phyloP scores from a whole-genome alignment of 2,113 vertebrate species.

The Lycocorax pyrrhopterus region DNA sequence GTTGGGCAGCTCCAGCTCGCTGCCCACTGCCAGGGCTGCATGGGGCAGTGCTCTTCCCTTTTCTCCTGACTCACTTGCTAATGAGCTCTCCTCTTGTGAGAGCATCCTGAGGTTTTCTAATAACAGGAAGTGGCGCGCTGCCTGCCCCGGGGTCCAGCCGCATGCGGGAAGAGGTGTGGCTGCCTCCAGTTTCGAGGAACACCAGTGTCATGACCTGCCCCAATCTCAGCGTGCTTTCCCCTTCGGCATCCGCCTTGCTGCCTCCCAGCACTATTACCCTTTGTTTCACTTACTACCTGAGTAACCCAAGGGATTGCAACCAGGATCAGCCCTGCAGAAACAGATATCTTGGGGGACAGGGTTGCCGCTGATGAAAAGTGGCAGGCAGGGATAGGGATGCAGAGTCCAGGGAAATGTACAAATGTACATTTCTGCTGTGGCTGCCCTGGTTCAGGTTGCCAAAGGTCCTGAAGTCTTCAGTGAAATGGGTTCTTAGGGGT shows the following conservation, averaged over 20 bases:
- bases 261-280: not conserved
- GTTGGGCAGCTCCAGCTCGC: rapidly evolving
- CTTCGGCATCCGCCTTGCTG: rapidly evolving
- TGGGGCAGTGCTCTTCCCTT: not conserved
- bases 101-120: conserved; percentile 34
- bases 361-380: not conserved
- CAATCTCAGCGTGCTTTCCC: rapidly evolving
- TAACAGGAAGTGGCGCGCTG: not conserved
- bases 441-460: not conserved
- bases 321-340: not conserved
- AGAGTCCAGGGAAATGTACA: not conserved
- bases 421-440: not conserved
- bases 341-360: rapidly evolving
- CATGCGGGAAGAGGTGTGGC: conserved; percentile 7
- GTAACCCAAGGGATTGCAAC: not conserved
- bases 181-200: conserved; percentile 32
- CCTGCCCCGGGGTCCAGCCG: not conserved
- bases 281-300: not conserved
- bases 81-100: not conserved
- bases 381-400: not conserved
- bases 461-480: not conserved
- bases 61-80: not conserved
- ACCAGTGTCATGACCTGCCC: not conserved
- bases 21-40: rapidly evolving
- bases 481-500: not conserved